A percentile compares a stretch with the other conserved stretches of the same genome.
phyloP scores from a whole-genome alignment of 2,113 vertebrate species.

The Coptodon bakossiorum region DNA sequence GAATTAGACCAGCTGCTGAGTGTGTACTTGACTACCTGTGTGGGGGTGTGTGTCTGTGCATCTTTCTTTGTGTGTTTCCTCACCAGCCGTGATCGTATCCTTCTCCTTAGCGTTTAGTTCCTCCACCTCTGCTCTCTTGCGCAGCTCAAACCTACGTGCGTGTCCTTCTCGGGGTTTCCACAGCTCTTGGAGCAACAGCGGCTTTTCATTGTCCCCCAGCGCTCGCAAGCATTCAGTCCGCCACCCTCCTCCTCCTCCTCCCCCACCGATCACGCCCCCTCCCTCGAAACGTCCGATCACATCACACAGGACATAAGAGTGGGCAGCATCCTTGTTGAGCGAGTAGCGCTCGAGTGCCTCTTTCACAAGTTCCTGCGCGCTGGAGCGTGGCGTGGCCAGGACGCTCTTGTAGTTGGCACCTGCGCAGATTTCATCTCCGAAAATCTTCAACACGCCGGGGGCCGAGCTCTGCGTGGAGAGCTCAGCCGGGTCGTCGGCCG shows the following conservation, averaged over 20 bases:
- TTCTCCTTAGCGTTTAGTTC: conserved; percentile 84
- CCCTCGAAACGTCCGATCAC: conserved; percentile 83
- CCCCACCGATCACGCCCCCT: conserved; percentile 26
- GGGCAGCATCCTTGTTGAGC: conserved; percentile 75
- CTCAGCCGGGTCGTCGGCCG: conserved; percentile 83
- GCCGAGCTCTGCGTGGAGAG: conserved; percentile 91
- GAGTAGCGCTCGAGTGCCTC: conserved; percentile 92
- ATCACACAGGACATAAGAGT: conserved; percentile 84
- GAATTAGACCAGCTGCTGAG: conserved; percentile 28
- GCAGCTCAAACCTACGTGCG: conserved; percentile 87
- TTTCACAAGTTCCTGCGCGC: conserved; percentile 85
- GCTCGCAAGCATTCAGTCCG: conserved; percentile 82
- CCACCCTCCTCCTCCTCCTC: conserved; percentile 64
- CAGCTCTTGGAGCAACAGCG: conserved; percentile 86
- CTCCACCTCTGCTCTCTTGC: conserved; percentile 83
- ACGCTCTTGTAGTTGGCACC: conserved; percentile 97
- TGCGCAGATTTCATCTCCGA: conserved; percentile 84
- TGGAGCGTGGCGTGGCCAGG: conserved; percentile 85
- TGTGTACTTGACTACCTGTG: neutral
- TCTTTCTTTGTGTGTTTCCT: conserved; percentile 29
- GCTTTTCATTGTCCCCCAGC: conserved; percentile 87
- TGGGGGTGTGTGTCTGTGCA: neutral
- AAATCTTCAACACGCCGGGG: conserved; percentile 91
- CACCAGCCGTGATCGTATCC: conserved; percentile 92
- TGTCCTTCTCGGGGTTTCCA: conserved; percentile 93